A percentile compares a stretch with the other conserved stretches of the same genome.
Conservation (phyloP, 2,797 vertebrate genomes). For the Loris lydekkerianus region DNA sequence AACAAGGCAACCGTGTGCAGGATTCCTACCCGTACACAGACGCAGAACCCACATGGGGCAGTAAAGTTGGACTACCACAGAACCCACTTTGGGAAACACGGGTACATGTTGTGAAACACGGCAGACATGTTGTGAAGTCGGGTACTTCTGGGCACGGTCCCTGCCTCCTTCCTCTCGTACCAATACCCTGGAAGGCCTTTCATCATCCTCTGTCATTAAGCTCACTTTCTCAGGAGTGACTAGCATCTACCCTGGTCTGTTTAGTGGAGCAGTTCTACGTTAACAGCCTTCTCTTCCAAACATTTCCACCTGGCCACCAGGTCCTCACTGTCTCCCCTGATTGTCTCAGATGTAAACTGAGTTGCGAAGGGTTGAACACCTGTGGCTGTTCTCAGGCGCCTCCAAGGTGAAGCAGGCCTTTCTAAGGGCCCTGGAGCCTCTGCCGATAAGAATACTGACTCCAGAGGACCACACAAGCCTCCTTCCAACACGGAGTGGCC, state of each 20-base stretch:
- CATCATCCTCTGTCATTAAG: neutral
- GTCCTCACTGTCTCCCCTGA: neutral
- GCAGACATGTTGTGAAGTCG: neutral
- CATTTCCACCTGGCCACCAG: neutral
- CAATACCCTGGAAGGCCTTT: accelerated
- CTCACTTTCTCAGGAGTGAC: neutral
- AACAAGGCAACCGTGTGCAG: neutral
- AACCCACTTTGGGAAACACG: neutral
- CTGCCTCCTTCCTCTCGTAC: neutral
- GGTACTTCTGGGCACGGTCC: neutral
- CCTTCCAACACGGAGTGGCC: neutral
- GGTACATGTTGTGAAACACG: too few species aligned
- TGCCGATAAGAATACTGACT: neutral
- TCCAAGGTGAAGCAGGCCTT: neutral
- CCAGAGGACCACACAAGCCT: neutral
- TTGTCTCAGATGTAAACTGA: neutral
- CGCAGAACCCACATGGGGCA: accelerated
- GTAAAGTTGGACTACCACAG: neutral
- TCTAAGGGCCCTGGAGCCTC: neutral
- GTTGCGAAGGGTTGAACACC: neutral
- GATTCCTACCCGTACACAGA: accelerated
- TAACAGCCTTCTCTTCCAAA: neutral
- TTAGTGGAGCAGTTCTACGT: neutral
- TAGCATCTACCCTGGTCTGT: accelerated
- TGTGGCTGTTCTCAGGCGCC: neutral